Conservation (phyloP, 1,140 invertebrate species). For the Aethina tumida region DNA sequence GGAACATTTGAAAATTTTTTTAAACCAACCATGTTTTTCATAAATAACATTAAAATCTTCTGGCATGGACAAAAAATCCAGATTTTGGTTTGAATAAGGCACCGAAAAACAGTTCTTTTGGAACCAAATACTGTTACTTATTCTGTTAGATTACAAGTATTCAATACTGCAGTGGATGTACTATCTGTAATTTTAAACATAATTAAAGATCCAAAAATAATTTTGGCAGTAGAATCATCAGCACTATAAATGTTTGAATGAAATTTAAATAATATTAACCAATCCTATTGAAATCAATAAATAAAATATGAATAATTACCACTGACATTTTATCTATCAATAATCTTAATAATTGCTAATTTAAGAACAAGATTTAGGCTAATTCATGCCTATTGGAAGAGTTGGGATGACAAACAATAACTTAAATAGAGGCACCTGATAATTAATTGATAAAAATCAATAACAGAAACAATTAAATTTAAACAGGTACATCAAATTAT, state of each 20-base stretch:
- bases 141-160: slow-evolving; percentile 10
- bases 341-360: no score
- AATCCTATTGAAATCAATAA: neutral
- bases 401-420: no score
- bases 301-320: neutral
- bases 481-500: no score
- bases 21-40: slow-evolving; percentile 10
- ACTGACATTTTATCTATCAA: no score
- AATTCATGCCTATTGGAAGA: no score
- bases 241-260: no score
- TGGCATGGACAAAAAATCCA: slow-evolving; percentile 11
- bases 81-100: slow-evolving; percentile 15
- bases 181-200: slow-evolving; percentile 2
- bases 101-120: slow-evolving; percentile 16
- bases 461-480: no score
- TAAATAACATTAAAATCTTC: slow-evolving; percentile 6
- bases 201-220: slow-evolving; percentile 6
- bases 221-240: neutral
- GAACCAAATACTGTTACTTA: slow-evolving; percentile 16
- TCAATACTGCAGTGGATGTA: slow-evolving; percentile 12
- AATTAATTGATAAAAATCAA: no score
- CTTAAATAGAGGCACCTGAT: no score
- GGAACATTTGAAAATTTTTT: slow-evolving; percentile 5
- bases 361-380: no score
- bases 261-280: neutral